These are phyloP conservation scores for Lottia gigantea DNA, from an alignment of 2,888 invertebrate species.

Conservation along the genomic window DNA sequence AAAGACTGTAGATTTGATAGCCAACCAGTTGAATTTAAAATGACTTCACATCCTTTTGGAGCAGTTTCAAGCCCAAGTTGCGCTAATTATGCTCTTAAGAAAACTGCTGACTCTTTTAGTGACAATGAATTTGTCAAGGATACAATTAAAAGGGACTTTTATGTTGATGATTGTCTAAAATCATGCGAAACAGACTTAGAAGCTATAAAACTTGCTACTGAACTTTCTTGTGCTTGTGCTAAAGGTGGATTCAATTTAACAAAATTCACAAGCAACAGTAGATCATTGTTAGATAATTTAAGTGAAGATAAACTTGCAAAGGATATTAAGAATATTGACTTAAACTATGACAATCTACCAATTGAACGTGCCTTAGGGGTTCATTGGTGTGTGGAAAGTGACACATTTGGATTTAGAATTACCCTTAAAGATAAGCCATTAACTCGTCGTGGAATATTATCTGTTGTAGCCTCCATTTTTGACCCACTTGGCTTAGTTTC, in stretches of 20 bases:
- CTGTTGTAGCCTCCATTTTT: conserved; percentile 19
- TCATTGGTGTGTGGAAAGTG: conserved; percentile 15
- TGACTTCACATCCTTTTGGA: conserved; percentile 28
- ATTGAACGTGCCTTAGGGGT: conserved; percentile 16
- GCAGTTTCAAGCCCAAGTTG: conserved; percentile 30
- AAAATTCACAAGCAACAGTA: conserved; percentile 4
- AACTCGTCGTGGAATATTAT: conserved; percentile 20
- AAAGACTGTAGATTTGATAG: conserved; percentile 11
- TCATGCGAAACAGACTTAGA: not conserved
- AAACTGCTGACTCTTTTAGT: not conserved
- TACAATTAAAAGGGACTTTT: conserved; percentile 3
- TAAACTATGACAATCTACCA: conserved; percentile 6
- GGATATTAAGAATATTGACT: not conserved
- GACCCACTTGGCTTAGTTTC: conserved; percentile 20
- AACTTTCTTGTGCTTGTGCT: not conserved
- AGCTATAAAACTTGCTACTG: not conserved
- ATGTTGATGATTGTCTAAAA: conserved; percentile 14
- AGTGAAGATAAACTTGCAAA: not conserved
- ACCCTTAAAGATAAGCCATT: conserved; percentile 1
- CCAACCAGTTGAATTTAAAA: conserved; percentile 16
- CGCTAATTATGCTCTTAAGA: not conserved
- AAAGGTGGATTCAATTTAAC: not conserved
- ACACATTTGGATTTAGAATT: conserved; percentile 12
- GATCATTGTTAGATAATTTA: not conserved
- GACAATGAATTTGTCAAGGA: not conserved